Evolutionary conservation across 2,113 vertebrate genomes (phyloP), one percentile per base, ranked within the genome.

Genomic region (Meleagris gallopavo): DNA sequence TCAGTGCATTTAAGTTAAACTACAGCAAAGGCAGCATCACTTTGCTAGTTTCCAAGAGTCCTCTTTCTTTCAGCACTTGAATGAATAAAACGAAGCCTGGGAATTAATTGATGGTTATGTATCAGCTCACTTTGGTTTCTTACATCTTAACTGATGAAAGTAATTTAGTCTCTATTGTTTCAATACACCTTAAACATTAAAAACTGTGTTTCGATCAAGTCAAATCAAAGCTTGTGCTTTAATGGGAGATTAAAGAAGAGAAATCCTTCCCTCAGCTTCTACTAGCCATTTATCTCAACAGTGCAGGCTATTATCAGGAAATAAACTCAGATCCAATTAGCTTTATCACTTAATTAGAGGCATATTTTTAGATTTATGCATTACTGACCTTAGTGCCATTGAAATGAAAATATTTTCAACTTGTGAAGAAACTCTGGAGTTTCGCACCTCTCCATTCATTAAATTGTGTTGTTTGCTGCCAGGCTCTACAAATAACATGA

Each of bases 281-380:
- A 54, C 54, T 77, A 73, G 62, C 38, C 83, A 77, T 96, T 97
- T 96, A 90, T 96, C 76, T 97, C 94, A 80, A 64, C 89, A 52
- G 83, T 93, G 78, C 94, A 69, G 45, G 32, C 65, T 60, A 88
- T 96, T 94, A 96, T 96, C 86, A 95, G 82, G 95, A 90, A 92
- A 93, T 64, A 96, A 96, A 97, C 82, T 95, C 45, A 93, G 94
- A 96, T 94, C 41, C 80, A 88, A 97, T 96, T 97, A 97, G 72
- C 85, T 87, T 73, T 83, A 84, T 80, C 93, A 66, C 77, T 92
- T 86, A 93, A 95, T 97, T 96, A 96, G 72, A 93, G 84, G 76
- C 64, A 80, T 74, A 84, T 89, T 96, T 79, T 81, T 91, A 50
- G 80, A 95, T 96, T 95, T 91, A 88, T 94, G 73, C 40, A 83